These are phyloP conservation scores for Nycticorax nycticorax DNA, from an alignment of 2,113 vertebrate species.

Conservation along the genomic window DNA sequence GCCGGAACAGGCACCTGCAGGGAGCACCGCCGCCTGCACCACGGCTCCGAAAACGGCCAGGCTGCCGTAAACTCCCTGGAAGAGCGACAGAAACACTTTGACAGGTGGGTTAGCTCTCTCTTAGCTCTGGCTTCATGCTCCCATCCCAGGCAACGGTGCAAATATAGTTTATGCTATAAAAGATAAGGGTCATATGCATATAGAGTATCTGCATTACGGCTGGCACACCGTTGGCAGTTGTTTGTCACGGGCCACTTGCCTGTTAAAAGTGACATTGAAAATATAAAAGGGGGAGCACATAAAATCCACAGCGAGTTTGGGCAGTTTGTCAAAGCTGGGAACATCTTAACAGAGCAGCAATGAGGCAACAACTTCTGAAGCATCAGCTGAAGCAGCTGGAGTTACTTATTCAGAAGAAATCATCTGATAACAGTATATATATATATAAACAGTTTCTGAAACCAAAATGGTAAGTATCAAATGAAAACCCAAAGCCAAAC, in stretches of 20 bases:
- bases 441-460: not conserved
- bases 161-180: not conserved
- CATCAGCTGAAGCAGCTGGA: slow-evolving; percentile 17
- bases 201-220: not conserved
- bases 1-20: not conserved
- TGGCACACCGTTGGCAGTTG: not conserved
- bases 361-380: not conserved
- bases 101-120: slow-evolving; percentile 49
- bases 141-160: not conserved
- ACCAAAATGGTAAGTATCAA: too few species aligned
- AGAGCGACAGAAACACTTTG: slow-evolving; percentile 19
- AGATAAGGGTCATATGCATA: not conserved
- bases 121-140: not conserved
- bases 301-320: slow-evolving; percentile 9
- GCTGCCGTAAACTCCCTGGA: slow-evolving; percentile 9
- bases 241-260: not conserved
- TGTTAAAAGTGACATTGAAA: slow-evolving; percentile 23
- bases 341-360: not conserved
- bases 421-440: not conserved
- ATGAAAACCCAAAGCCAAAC: not conserved
- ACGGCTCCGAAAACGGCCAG: not conserved
- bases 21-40: not conserved
- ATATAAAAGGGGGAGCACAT: not conserved
- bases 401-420: not conserved
- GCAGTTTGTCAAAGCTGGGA: slow-evolving; percentile 26